Evolutionary conservation across 2,113 vertebrate genomes (phyloP).

Genomic region (Astur gentilis): DNA sequence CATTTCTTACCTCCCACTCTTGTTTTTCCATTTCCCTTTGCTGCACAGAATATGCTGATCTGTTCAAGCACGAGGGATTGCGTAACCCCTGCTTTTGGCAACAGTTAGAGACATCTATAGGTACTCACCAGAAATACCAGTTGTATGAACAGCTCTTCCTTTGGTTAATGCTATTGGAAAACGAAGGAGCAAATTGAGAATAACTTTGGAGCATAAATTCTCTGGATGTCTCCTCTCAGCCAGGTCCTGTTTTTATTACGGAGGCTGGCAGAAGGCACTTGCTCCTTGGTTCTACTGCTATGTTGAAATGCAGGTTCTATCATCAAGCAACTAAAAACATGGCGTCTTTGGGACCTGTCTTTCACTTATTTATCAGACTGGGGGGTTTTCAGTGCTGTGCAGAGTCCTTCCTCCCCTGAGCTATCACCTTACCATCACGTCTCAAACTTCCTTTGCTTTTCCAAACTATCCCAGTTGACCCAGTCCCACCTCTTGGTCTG

Average conservation of each 20-base stretch:
- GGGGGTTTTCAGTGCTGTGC: not conserved
- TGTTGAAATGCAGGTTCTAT: not conserved
- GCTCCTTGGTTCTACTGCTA: not conserved
- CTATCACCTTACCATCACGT: not conserved
- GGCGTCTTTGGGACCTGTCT: not conserved
- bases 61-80: not conserved
- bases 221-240: not conserved
- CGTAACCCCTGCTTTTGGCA: not conserved
- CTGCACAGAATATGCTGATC: not conserved
- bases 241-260: not conserved
- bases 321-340: not conserved
- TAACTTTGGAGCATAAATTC: not conserved
- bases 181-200: not conserved
- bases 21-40: not conserved
- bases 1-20: not conserved
- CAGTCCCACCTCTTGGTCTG: not conserved
- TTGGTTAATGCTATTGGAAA: not conserved
- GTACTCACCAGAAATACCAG: not conserved
- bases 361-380: not conserved
- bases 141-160: not conserved
- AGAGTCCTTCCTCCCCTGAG: not conserved
- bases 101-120: not conserved
- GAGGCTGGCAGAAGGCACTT: not conserved
- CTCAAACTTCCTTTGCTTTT: not conserved
- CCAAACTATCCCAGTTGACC: not conserved